Base-by-base conservation (phyloP, 2,888 invertebrate species). In the Diaperis boleti region DNA sequence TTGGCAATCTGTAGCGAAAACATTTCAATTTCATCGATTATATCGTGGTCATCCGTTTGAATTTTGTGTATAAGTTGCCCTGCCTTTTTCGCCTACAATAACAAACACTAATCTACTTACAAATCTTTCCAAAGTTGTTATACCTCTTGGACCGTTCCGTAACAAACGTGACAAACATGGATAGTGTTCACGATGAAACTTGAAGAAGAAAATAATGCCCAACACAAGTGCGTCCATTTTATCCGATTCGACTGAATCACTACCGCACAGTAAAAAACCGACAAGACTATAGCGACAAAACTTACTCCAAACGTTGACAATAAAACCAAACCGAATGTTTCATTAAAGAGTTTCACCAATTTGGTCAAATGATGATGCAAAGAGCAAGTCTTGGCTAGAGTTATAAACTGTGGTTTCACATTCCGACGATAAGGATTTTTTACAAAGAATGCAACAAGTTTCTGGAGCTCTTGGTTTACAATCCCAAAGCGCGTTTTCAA, bases 1-100 rank as follows among this genome's bases (percentile, higher is more conserved):
- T 79, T 77, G 0, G 73, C 70, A 15, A 79, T 76, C 69, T 79
- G 79, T 52, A 79, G 61, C 0, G 79, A 78, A 69, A 79, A 78
- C 74, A 78, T 75, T 62, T 76, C 75, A 11, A 79, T 77, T 67
- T 76, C 73, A 45, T 78, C 74, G 47, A 71, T 72, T 11, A 78
- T 65, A 22, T 76, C 73, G 10, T 69, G 68, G 39, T 76, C 74
- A 13, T 74, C 68, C 3, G 70, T 72, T 11, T 78, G 73, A 31
- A 79, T 74, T 66, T 78, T 72, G 50, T 78, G 77, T 6, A 78
- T 65, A 26, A 78, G 59, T 31, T 70, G 59, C 3, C 74, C 76
- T 3, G 75, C 69, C 67, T 69, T 69, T 33, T 72, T 70, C 2
- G 74, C 74, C 78, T 78, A 15, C 13, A 33, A 11, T 61, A 15